Conservation (phyloP, 1,140 invertebrate species). For the Lepidurus couesii region DNA sequence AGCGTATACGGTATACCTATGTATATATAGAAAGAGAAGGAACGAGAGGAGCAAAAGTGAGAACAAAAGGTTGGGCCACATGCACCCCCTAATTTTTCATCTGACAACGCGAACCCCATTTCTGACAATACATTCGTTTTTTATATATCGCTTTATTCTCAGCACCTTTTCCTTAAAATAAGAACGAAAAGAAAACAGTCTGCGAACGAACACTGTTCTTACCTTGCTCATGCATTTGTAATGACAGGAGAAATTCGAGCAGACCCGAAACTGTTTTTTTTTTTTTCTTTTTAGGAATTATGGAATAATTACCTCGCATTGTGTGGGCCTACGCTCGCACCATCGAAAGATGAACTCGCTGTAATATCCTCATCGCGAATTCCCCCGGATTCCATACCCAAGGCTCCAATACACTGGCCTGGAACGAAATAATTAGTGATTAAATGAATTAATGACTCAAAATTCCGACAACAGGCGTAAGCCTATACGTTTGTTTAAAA, state of each 20-base stretch:
- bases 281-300: background rate
- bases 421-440: conserved; percentile 36
- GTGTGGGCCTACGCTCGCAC: conserved; percentile 81
- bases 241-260: background rate
- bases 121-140: background rate
- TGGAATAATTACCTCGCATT: conserved; percentile 66
- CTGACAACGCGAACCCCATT: background rate
- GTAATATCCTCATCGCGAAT: conserved; percentile 78
- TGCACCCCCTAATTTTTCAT: conserved; percentile 14
- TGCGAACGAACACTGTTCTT: background rate
- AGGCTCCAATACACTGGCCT: conserved; percentile 71
- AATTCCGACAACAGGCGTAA: too few species aligned
- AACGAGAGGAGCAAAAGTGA: background rate
- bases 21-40: too few species aligned
- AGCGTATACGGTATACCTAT: background rate
- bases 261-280: conserved; percentile 7
- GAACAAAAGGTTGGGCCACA: background rate
- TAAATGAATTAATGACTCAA: too few species aligned
- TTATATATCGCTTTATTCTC: conserved; percentile 23
- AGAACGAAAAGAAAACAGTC: background rate
- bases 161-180: background rate
- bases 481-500: too few species aligned
- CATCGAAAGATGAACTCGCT: conserved; percentile 82
- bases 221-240: background rate
- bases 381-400: conserved; percentile 84